Percentiles rank a stretch among this genome's conserved stretches.
Evolutionary conservation across 1,140 invertebrate genomes (phyloP).

Genomic region (Polypedilum pembai): DNA sequence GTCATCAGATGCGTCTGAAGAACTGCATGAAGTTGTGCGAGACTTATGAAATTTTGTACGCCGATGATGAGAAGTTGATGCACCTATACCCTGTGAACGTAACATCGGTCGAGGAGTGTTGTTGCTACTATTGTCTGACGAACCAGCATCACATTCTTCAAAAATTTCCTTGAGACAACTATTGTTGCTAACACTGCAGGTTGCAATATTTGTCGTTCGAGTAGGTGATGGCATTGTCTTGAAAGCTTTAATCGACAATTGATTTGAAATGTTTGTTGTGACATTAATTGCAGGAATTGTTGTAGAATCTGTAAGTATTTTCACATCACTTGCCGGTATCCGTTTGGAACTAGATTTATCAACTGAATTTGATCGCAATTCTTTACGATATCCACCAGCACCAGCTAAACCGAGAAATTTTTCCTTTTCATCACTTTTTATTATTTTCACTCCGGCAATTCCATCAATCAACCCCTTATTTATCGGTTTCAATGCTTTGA

Average conservation of each 20-base stretch:
- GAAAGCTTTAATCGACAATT: constrained; percentile 44
- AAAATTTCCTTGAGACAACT: constrained; percentile 58
- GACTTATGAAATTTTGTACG: constrained; percentile 65
- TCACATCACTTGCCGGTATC: constrained; percentile 38
- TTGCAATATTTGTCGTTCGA: constrained; percentile 34
- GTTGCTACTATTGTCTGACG: constrained; percentile 32
- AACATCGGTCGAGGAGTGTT: constrained; percentile 39
- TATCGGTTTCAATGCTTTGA: constrained; percentile 23
- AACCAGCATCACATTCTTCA: constrained; percentile 51
- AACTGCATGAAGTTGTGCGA: constrained; percentile 77
- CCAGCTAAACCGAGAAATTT: not conserved
- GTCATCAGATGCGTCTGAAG: constrained; percentile 85
- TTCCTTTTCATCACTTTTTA: constrained; percentile 12
- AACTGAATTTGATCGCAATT: not conserved
- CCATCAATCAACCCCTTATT: not conserved
- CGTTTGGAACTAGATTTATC: not conserved
- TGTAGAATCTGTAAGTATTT: constrained; percentile 49
- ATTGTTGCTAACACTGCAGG: constrained; percentile 23
- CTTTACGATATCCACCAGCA: constrained; percentile 23
- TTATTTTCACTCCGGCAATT: constrained; percentile 30
- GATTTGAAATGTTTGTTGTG: constrained; percentile 37
- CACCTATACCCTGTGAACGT: constrained; percentile 36
- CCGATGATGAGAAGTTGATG: constrained; percentile 44
- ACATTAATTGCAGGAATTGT: constrained; percentile 48
- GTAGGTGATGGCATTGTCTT: constrained; percentile 52